Conservation (phyloP, 2,113 vertebrate genomes). For the Anhinga rufa region DNA sequence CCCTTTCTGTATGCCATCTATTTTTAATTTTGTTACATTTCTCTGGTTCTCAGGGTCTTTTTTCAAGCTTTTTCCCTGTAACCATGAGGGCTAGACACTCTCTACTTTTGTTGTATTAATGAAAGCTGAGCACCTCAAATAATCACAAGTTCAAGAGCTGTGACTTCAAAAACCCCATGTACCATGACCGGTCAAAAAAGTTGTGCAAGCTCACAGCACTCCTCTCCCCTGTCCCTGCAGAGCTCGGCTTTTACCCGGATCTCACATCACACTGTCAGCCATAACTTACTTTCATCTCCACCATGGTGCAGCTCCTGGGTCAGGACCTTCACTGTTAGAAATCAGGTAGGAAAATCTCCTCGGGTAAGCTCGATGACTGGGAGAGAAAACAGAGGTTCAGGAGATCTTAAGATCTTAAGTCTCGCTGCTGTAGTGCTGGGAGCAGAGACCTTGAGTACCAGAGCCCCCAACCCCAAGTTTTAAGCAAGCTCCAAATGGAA, state of each 20-base stretch:
- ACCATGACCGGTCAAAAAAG: background rate
- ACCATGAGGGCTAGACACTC: background rate
- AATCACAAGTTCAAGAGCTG: background rate
- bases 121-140: background rate
- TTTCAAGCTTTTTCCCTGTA: background rate
- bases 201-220: background rate
- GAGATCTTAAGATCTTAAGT: background rate
- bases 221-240: background rate
- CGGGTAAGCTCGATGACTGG: background rate
- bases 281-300: background rate
- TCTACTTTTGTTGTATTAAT: background rate
- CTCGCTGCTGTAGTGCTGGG: background rate
- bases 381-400: background rate
- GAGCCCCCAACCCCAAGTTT: background rate
- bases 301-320: background rate
- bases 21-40: slow-evolving; percentile 9
- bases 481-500: background rate
- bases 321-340: background rate
- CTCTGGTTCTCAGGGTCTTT: background rate
- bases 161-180: background rate
- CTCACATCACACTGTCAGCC: background rate
- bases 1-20: background rate
- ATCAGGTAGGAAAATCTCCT: background rate
- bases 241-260: background rate
- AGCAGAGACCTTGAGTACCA: background rate